Percentiles rank a stretch among this genome's conserved stretches.
These are phyloP conservation scores for Trachelus tabidus DNA, from an alignment of 2,888 invertebrate species.

Conservation along the genomic window DNA sequence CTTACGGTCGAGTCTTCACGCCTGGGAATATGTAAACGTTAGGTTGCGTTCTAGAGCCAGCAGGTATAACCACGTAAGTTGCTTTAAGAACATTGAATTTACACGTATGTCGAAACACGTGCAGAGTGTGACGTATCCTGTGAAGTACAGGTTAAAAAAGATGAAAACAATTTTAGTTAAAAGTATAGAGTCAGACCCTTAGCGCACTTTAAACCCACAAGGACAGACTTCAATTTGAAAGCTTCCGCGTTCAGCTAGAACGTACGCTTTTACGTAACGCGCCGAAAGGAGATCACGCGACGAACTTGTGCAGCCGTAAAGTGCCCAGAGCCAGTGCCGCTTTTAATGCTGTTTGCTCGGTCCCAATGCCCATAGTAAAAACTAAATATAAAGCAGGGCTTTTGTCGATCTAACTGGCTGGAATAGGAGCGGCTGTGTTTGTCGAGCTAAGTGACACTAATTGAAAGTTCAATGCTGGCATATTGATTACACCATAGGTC, in stretches of 20 bases:
- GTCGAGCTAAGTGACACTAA: slow-evolving; percentile 63
- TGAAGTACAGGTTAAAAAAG: slow-evolving; percentile 12
- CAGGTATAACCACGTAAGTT: background rate
- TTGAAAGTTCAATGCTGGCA: slow-evolving; percentile 61
- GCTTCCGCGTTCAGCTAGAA: background rate
- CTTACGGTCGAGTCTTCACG: background rate
- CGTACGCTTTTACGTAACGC: background rate
- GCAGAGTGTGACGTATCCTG: slow-evolving; percentile 8
- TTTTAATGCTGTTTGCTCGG: slow-evolving; percentile 8
- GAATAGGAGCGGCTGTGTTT: slow-evolving; percentile 60
- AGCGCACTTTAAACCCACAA: background rate
- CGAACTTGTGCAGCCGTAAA: slow-evolving; percentile 6
- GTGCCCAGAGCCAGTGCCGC: background rate
- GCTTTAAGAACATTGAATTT: background rate
- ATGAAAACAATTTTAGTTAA: background rate
- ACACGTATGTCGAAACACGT: slow-evolving; percentile 11
- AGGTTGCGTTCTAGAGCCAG: background rate
- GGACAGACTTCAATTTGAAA: slow-evolving; percentile 3
- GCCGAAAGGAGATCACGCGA: background rate
- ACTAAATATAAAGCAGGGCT: slow-evolving; percentile 19
- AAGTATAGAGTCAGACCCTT: background rate
- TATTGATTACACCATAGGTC: slow-evolving; percentile 55
- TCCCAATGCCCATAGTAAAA: slow-evolving; percentile 10
- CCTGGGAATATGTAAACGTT: background rate
- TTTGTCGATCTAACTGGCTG: slow-evolving; percentile 30